These are phyloP conservation scores for Actinia tenebrosa DNA, from an alignment of 64 coral and sea anemone species.

Conservation along the genomic window DNA sequence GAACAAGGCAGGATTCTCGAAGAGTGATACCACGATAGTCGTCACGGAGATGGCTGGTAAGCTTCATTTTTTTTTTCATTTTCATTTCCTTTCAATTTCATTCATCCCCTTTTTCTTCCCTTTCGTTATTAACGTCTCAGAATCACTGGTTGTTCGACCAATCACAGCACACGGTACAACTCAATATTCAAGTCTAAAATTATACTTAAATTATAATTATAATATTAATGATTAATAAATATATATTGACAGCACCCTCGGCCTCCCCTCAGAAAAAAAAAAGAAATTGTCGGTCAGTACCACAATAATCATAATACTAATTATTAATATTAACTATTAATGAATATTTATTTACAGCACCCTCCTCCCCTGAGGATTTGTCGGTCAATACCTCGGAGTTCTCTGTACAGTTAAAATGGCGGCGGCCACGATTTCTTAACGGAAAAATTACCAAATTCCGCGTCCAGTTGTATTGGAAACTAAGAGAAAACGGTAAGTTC, in stretches of 20 bases:
- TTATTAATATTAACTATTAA: neutral
- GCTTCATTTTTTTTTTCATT: neutral
- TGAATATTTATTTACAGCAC: conserved; percentile 39
- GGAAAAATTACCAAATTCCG: conserved; percentile 58
- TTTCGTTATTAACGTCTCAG: too few species aligned
- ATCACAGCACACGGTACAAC: too few species aligned
- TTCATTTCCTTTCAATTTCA: too few species aligned
- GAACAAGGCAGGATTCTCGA: neutral
- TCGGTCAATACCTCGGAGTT: conserved; percentile 50
- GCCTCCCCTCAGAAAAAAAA: too few species aligned
- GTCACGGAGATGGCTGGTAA: conserved; percentile 35
- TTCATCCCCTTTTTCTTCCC: too few species aligned
- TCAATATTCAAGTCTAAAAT: too few species aligned
- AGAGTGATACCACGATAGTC: conserved; percentile 11
- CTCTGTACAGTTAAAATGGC: conserved; percentile 47
- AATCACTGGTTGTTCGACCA: too few species aligned
- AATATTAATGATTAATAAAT: too few species aligned
- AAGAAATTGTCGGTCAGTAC: too few species aligned
- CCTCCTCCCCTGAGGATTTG: conserved; percentile 44
- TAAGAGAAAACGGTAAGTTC: conserved; percentile 33
- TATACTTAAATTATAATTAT: too few species aligned
- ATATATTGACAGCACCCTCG: too few species aligned
- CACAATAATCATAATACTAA: too few species aligned
- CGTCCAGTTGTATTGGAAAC: conserved; percentile 55
- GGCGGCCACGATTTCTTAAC: conserved; percentile 44